These are phyloP conservation scores for Geococcyx californianus DNA, from an alignment of 2,113 vertebrate genomes.

Conservation along the genomic window DNA sequence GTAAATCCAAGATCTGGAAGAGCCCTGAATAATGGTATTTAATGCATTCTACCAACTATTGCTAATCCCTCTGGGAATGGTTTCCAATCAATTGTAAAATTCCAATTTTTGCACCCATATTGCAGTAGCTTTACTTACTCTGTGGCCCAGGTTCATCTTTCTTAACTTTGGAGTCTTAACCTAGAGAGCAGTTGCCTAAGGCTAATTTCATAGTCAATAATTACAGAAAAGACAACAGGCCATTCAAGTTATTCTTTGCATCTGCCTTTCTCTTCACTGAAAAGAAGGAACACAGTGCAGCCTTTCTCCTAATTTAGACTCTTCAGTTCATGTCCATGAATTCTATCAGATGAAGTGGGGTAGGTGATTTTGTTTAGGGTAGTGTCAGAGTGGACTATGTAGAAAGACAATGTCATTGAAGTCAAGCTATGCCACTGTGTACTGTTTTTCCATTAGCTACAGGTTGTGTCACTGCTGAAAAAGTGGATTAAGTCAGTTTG, in stretches of 20 bases:
- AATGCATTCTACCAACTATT: not conserved
- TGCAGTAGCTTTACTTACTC: not conserved
- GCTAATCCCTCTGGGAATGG: not conserved
- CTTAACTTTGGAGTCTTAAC: not conserved
- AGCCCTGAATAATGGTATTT: not conserved
- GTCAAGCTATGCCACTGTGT: not conserved
- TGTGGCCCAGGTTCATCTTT: not conserved
- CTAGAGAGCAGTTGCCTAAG: not conserved
- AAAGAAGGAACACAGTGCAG: not conserved
- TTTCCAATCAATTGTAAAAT: not conserved
- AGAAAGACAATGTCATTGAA: not conserved
- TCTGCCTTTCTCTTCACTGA: not conserved
- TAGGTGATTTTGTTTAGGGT: not conserved
- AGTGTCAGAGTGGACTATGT: not conserved
- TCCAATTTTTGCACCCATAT: not conserved
- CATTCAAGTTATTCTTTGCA: not conserved
- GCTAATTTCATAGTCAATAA: conserved; percentile 16
- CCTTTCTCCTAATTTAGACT: not conserved
- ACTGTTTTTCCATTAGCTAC: not conserved
- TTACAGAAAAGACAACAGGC: not conserved
- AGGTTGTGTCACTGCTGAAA: not conserved
- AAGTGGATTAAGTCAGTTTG: not conserved
- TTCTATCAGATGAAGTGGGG: not conserved
- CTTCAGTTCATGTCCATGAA: not conserved
- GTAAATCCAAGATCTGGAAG: not conserved